Percentiles rank a stretch among this genome's conserved stretches.
phyloP scores from a whole-genome alignment of 1,140 invertebrate species.

The Tachypleus tridentatus region DNA sequence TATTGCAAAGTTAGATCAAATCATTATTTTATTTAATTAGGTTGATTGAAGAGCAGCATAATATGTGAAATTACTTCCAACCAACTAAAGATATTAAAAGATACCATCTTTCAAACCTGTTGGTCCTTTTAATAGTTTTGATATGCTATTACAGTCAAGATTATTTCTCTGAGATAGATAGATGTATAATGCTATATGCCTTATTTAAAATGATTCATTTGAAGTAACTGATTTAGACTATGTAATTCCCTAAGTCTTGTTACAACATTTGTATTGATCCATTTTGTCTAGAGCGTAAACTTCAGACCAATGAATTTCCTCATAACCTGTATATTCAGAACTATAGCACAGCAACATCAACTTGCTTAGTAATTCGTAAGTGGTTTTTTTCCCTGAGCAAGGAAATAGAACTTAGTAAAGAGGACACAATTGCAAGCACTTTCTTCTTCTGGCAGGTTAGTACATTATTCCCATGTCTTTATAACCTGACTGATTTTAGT shows the following conservation, averaged over 20 bases:
- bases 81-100: too few species aligned
- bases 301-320: conserved; percentile 85
- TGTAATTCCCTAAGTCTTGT: too few species aligned
- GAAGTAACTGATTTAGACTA: too few species aligned
- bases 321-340: conserved; percentile 98
- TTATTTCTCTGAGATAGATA: conserved; percentile 5
- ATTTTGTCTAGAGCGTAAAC: conserved; percentile 64
- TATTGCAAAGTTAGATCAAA: too few species aligned
- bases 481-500: neutral
- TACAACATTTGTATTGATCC: conserved; percentile 6
- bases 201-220: too few species aligned
- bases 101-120: too few species aligned
- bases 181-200: too few species aligned
- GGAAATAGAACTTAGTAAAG: conserved; percentile 53
- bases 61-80: too few species aligned
- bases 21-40: too few species aligned
- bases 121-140: too few species aligned
- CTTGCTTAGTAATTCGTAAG: conserved; percentile 82
- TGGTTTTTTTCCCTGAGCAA: conserved; percentile 78
- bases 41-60: too few species aligned
- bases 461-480: conserved; percentile 7
- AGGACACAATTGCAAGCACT: conserved; percentile 46
- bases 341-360: conserved; percentile 94
- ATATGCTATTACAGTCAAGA: neutral
- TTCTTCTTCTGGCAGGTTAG: conserved; percentile 63